Base-by-base conservation (phyloP, 2,888 invertebrate genomes). In the Hymenopus coronatus region DNA sequence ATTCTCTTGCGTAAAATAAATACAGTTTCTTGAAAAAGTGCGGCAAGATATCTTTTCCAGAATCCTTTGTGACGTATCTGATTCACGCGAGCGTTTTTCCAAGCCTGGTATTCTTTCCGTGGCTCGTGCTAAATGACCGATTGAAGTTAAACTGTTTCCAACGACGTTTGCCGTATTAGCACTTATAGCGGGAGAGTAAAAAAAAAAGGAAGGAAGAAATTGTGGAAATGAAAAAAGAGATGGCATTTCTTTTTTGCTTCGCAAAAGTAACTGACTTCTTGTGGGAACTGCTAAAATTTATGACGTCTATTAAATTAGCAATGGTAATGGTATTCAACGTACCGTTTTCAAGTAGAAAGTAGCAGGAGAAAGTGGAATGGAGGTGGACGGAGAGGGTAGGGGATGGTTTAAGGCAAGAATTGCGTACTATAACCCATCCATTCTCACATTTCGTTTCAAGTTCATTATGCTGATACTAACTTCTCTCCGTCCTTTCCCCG, bases 241-340 rank as follows among this genome's bases (percentile, higher is more conserved):
- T 46, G 27, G 12, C 85, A 20, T 46, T 54, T 85, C 54, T 33
- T 85, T 85, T 46, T 46, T 46, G 28, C 27, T 85, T 15, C 25
- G 85, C n/a, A 85, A 70, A 85, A 85, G 46, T 46, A 85, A 46
- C 84, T 82, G 83, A 87, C 83, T 87, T 82, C 83, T 83, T 83
- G 88, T 81, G 83, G 88, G 83, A 88, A 30, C 88, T 33, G 83
- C 82, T 70, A 46, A 81, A 89, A 88, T 89, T 89, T 89, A 89
- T 89, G 82, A 84, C 88, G 82, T 70, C 88, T 86, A 89, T 89
- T 89, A 89, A 89, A 89, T 89, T 89, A 88, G 89, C 89, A 89
- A 89, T 89, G 89, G 88, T 89, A 89, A 89, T 89, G 85, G 88
- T 54, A 46, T 83, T 30, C 85, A 85, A 40, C 7, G 40, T 28